phyloP scores from a whole-genome alignment of 2,888 invertebrate species.

The Ditula angustiorana region DNA sequence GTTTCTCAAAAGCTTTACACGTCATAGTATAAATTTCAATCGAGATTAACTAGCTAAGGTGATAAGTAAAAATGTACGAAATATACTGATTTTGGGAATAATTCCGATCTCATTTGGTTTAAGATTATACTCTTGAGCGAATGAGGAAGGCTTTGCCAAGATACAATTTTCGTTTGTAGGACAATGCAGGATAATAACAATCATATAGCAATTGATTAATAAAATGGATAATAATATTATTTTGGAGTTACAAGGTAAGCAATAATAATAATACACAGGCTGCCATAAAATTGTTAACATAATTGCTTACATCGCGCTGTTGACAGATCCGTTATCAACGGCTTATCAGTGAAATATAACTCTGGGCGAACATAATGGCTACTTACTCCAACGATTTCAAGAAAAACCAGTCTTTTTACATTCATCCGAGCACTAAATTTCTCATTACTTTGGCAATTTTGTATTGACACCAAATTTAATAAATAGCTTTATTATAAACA shows the following conservation, averaged over 20 bases:
- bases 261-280: conserved; percentile 33
- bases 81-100: too few species aligned
- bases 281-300: conserved; percentile 40
- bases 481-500: conserved; percentile 7
- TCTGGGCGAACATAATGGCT: conserved; percentile 34
- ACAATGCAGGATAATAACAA: too few species aligned
- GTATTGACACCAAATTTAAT: conserved; percentile 2
- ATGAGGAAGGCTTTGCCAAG: too few species aligned
- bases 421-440: conserved; percentile 7
- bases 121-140: too few species aligned
- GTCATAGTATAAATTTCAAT: too few species aligned
- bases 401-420: conserved; percentile 40
- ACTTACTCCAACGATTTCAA: conserved; percentile 36
- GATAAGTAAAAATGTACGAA: too few species aligned
- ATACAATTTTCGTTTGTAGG: too few species aligned
- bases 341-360: conserved; percentile 48
- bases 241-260: conserved; percentile 8
- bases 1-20: too few species aligned
- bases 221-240: neutral
- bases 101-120: too few species aligned
- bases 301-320: conserved; percentile 42
- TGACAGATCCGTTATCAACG: conserved; percentile 45
- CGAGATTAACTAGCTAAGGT: too few species aligned
- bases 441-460: neutral
- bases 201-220: too few species aligned